Percentiles rank a stretch among this genome's conserved stretches.
These are phyloP conservation scores for Zoanthus gigantus DNA, from an alignment of 92 coral and sea anemone genomes.

Conservation along the genomic window DNA sequence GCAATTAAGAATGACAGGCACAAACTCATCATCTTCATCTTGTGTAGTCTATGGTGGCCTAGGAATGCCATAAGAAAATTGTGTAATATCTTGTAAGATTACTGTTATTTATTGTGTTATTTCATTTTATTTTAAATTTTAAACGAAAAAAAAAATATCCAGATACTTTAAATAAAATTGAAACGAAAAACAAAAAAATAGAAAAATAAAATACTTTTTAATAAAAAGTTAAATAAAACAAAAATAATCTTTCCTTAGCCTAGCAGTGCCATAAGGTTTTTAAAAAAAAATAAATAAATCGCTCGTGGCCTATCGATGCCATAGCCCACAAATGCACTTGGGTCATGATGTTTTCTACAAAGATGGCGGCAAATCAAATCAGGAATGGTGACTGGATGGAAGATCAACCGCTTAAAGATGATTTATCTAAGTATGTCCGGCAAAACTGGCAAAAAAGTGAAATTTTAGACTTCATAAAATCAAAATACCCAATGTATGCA, in stretches of 20 bases:
- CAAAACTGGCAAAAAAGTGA: slow-evolving; percentile 8
- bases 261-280: slow-evolving; percentile 15
- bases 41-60: too few relatives aligned
- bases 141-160: background rate
- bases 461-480: slow-evolving; percentile 4
- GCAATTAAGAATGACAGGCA: too few relatives aligned
- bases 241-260: slow-evolving; percentile 10
- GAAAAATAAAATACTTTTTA: background rate
- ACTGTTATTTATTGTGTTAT: background rate
- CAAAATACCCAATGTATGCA: slow-evolving; percentile 8
- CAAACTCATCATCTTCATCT: too few relatives aligned
- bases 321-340: slow-evolving; percentile 12
- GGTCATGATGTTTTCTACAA: slow-evolving; percentile 11
- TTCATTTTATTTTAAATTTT: background rate
- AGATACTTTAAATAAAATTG: background rate
- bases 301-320: slow-evolving; percentile 12
- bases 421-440: slow-evolving; percentile 4
- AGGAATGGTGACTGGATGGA: slow-evolving; percentile 11
- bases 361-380: slow-evolving; percentile 9
- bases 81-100: background rate
- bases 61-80: background rate
- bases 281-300: background rate
- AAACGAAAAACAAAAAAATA: background rate
- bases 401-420: slow-evolving; percentile 2
- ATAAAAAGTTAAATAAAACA: slow-evolving; percentile 2